phyloP scores from a whole-genome alignment of 1,140 invertebrate species.

The Helicoverpa armigera region DNA sequence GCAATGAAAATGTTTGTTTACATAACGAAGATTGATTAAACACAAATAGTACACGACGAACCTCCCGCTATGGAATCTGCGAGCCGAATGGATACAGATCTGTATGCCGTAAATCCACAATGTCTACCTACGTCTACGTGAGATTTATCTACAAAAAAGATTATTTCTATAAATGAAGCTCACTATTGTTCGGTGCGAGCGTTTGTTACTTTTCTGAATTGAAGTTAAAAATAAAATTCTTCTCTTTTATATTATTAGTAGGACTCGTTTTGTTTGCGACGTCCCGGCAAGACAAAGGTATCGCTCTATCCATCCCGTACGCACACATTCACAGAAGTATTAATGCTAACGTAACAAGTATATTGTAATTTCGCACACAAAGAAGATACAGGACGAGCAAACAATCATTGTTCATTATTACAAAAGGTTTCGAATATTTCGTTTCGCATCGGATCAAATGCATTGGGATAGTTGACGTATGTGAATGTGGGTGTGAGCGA shows the following conservation, averaged over 20 bases:
- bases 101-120: conserved; percentile 72
- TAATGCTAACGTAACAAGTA: conserved; percentile 83
- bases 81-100: conserved; percentile 75
- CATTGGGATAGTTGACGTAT: conserved; percentile 76
- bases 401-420: conserved; percentile 86
- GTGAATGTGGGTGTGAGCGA: conserved; percentile 73
- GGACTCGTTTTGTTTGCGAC: conserved; percentile 84
- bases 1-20: conserved; percentile 44
- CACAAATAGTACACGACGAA: conserved; percentile 61
- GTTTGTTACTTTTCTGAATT: conserved; percentile 85
- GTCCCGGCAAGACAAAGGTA: conserved; percentile 84
- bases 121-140: conserved; percentile 79
- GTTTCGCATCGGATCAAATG: conserved; percentile 85
- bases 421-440: conserved; percentile 85
- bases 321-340: conserved; percentile 76
- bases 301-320: conserved; percentile 81
- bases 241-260: conserved; percentile 85
- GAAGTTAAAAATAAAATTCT: conserved; percentile 85
- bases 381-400: conserved; percentile 84
- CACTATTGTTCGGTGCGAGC: conserved; percentile 81
- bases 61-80: conserved; percentile 73
- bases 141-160: conserved; percentile 86
- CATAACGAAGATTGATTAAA: conserved; percentile 29
- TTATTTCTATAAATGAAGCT: conserved; percentile 85
- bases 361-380: conserved; percentile 86